Base-by-base conservation (phyloP, 2,888 invertebrate species). In the Allacma fusca region DNA sequence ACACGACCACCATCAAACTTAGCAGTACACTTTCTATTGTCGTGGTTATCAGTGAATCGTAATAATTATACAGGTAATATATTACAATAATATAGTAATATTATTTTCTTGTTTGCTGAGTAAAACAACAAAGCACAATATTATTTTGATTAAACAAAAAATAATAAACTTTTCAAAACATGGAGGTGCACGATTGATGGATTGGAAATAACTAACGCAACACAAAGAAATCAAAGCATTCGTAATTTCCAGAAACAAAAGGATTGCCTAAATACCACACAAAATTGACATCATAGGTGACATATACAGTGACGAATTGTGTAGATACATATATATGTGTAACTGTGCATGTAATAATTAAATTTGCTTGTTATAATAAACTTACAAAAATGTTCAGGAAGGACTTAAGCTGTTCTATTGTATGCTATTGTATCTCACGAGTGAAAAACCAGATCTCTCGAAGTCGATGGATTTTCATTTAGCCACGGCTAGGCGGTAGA, bases 401-500 rank as follows among this genome's bases (percentile, higher is more conserved):
- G 50, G 50, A 50, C 50, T 50, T 50, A 19, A 50, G 50, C 16
- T 50, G 50, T 19, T 50, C 16, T 50, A 50, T 50, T 50, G 50
- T 50, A 50, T 50, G 50, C 50, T 50, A 50, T 50, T 50, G 50
- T 50, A 50, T n/a, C 50, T 5, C 50, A 50, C 50, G 50, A 19
- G 5, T 62, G 62, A 62, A 62, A 62, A 24, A 62, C 26, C 26
- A 62, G 62, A 62, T 62, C 62, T 62, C 24, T 62, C 23, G 62
- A 23, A 62, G 62, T 62, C 26, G 62, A 19, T 62, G 23, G 23
- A 24, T 62, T 62, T 19, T 62, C 24, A 62, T 24, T 62, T 62
- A 62, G 24, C 62, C 62, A 62, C 62, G 62, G 62, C 62, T 62
- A 62, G 62, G 62, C 62, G 62, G 62, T 62, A 62, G 62, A 62